Conservation (phyloP, 2,113 vertebrate species). For the Plecturocebus donacophilus region DNA sequence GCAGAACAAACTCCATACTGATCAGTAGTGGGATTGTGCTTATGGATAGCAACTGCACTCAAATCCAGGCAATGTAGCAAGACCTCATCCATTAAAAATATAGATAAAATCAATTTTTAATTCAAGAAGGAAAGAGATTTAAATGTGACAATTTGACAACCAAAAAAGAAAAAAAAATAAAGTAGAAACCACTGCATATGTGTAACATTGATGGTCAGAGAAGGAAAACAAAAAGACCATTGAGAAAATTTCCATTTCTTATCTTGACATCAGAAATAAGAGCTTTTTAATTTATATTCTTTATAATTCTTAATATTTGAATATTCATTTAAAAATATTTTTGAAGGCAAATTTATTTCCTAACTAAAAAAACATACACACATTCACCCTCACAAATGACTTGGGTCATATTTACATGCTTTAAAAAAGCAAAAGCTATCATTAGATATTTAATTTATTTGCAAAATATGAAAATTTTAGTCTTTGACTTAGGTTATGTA, state of each 20-base stretch:
- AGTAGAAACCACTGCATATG: background rate
- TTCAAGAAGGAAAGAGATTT: background rate
- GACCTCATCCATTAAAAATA: no score
- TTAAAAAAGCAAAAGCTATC: constrained; percentile 25
- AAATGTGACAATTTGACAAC: background rate
- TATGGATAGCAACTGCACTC: no score
- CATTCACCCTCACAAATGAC: background rate
- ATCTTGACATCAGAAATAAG: constrained; percentile 6
- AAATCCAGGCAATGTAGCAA: no score
- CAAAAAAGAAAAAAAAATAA: background rate
- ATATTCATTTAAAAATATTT: background rate
- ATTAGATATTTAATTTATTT: background rate
- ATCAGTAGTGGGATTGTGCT: no score
- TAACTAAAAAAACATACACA: background rate
- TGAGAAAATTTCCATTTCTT: background rate
- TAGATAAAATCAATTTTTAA: no score
- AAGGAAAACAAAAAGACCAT: background rate
- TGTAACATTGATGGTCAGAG: background rate
- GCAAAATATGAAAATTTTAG: background rate
- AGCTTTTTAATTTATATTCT: constrained; percentile 34
- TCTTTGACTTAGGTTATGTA: background rate
- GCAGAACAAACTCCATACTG: no score
- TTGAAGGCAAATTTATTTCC: background rate
- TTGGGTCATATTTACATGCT: constrained; percentile 67
- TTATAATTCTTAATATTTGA: background rate